These are phyloP conservation scores for Drosophila stalkeri DNA, from an alignment of 2,888 invertebrate species.

Conservation along the genomic window DNA sequence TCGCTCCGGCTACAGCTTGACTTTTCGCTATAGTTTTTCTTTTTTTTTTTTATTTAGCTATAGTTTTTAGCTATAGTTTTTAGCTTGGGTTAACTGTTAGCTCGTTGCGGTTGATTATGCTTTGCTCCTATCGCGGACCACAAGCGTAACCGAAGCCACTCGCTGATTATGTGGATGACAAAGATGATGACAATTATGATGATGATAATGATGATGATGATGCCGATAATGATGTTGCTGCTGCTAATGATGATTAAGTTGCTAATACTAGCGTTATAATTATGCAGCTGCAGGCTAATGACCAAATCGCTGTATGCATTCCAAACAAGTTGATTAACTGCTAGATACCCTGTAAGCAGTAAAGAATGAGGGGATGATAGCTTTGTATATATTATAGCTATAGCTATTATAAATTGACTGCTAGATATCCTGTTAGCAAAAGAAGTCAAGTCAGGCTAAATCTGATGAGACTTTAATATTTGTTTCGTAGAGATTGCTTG, in stretches of 20 bases:
- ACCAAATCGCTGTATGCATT: conserved; percentile 28
- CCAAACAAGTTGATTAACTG: conserved; percentile 8
- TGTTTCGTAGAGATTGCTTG: no score
- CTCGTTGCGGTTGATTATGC: conserved; percentile 82
- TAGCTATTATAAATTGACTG: background rate
- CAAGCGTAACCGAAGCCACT: conserved; percentile 69
- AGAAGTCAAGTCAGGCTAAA: no score
- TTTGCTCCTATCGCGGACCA: conserved; percentile 53
- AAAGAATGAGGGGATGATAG: background rate
- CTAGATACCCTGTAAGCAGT: conserved; percentile 4
- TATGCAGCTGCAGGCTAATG: conserved; percentile 64
- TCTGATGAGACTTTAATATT: no score
- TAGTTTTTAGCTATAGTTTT: conserved; percentile 34
- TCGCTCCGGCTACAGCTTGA: conserved; percentile 29
- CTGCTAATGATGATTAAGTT: background rate
- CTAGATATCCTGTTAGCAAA: background rate
- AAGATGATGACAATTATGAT: conserved; percentile 36
- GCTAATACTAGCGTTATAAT: conserved; percentile 63
- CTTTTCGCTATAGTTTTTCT: conserved; percentile 29
- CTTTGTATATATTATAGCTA: no score
- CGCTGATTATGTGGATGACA: conserved; percentile 56
- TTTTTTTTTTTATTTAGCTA: conserved; percentile 24
- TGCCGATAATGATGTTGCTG: conserved; percentile 35
- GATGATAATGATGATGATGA: conserved; percentile 27
- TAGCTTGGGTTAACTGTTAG: conserved; percentile 41